Percentiles rank a stretch among this genome's conserved stretches.
Conservation (phyloP, 1,140 invertebrate species). For the Matsumurasca onukii region DNA sequence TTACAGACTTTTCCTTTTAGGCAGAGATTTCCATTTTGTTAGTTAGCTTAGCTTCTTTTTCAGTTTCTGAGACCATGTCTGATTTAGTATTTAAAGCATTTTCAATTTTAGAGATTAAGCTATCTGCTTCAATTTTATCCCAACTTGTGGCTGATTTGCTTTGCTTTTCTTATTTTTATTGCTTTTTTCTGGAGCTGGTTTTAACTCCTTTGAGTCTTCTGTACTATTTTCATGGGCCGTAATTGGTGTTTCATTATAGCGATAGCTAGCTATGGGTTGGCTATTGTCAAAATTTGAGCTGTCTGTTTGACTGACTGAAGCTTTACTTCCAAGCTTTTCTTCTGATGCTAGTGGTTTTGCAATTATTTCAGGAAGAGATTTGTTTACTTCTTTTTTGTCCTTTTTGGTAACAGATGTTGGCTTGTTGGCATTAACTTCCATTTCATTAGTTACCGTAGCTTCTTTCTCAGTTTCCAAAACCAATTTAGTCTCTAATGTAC, state of each 20-base stretch:
- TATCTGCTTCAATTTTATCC: neutral
- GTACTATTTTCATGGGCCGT: too few species aligned
- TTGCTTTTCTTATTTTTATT: slow-evolving; percentile 8
- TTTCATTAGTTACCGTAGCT: neutral
- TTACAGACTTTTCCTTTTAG: neutral
- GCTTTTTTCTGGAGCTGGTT: neutral
- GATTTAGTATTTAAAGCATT: neutral
- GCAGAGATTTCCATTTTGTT: neutral
- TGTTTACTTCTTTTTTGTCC: neutral
- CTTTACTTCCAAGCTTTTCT: too few species aligned
- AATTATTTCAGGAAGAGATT: too few species aligned
- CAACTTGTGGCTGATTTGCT: slow-evolving; percentile 11
- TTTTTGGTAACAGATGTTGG: neutral
- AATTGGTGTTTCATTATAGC: too few species aligned
- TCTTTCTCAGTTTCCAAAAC: neutral
- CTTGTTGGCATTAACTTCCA: neutral
- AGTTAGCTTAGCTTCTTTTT: neutral
- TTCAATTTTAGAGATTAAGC: neutral
- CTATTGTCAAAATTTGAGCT: too few species aligned
- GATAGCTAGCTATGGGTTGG: too few species aligned
- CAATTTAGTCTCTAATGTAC: neutral
- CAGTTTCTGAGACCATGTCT: neutral
- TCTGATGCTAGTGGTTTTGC: too few species aligned
- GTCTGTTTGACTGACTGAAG: too few species aligned
- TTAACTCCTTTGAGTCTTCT: too few species aligned